A percentile compares a stretch with the other conserved stretches of the same genome.
Conservation (phyloP, 2,797 vertebrate species). For the Macropus fuliginosus region DNA sequence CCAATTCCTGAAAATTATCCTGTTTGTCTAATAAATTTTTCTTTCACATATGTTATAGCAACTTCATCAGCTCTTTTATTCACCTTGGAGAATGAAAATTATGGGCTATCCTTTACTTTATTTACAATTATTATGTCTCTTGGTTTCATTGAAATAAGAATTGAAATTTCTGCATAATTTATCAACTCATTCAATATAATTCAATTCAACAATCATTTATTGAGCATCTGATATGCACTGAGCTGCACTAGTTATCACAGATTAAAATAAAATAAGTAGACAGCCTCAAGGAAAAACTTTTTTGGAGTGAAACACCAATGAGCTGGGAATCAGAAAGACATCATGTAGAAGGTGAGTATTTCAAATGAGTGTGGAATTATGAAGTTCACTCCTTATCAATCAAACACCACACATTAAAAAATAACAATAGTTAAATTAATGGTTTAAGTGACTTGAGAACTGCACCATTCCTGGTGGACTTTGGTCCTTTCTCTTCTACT, state of each 20-base stretch:
- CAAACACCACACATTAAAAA: neutral
- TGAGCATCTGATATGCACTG: neutral
- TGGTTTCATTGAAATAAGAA: neutral
- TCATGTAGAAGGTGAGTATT: neutral
- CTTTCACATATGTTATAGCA: neutral
- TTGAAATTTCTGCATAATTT: neutral
- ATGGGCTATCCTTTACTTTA: neutral
- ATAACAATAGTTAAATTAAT: neutral
- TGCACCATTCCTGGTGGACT: neutral
- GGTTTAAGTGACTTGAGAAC: neutral
- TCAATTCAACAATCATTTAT: neutral
- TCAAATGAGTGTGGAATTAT: neutral
- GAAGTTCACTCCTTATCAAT: neutral
- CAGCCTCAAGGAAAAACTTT: fast-evolving
- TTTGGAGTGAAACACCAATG: neutral
- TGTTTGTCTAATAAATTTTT: neutral
- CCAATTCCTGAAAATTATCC: neutral
- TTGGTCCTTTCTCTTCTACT: neutral
- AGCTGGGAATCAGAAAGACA: neutral
- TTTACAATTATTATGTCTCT: neutral
- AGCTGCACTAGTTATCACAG: neutral
- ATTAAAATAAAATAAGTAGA: neutral
- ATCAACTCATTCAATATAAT: neutral
- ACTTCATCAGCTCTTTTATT: neutral
- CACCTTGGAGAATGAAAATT: neutral